Conservation (phyloP, 1,140 invertebrate species). For the Magallana ariakensis region DNA sequence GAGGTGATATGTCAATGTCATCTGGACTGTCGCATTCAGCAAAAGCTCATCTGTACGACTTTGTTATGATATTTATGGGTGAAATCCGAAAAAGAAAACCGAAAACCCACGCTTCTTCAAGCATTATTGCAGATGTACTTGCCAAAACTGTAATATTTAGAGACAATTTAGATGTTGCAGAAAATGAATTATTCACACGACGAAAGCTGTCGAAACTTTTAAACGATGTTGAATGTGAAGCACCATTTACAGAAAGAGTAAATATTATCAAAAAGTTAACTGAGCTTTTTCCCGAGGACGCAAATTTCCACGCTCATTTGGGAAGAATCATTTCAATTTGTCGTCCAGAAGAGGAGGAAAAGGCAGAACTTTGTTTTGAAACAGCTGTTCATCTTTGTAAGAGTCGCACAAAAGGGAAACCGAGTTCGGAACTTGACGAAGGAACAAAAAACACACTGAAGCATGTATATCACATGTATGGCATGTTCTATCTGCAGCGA, state of each 20-base stretch:
- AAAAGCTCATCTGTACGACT: conserved; percentile 47
- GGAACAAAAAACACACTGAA: conserved; percentile 43
- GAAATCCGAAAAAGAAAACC: conserved; percentile 40
- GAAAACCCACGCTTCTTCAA: conserved; percentile 1
- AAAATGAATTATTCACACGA: conserved; percentile 40
- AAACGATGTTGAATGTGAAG: conserved; percentile 52
- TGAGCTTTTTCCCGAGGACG: conserved; percentile 57
- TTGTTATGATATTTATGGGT: conserved; percentile 57
- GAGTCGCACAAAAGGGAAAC: conserved; percentile 1
- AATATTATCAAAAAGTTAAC: conserved; percentile 55
- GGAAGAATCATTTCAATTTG: conserved; percentile 59
- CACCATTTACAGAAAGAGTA: conserved; percentile 56
- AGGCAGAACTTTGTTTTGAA: conserved; percentile 56
- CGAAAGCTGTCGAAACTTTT: conserved; percentile 57
- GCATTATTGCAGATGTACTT: conserved; percentile 51
- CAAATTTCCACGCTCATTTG: conserved; percentile 63
- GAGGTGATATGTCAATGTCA: background rate
- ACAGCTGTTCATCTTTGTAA: conserved; percentile 52
- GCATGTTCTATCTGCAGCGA: conserved; percentile 50
- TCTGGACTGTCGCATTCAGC: conserved; percentile 50
- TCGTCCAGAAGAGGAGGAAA: conserved; percentile 56
- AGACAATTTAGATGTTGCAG: conserved; percentile 54
- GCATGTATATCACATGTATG: conserved; percentile 63
- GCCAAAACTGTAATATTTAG: conserved; percentile 59
- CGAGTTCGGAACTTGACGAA: conserved; percentile 35